A percentile compares a stretch with the other conserved stretches of the same genome.
Conservation (phyloP, 2,797 vertebrate genomes). For the Heterohyrax brucei region DNA sequence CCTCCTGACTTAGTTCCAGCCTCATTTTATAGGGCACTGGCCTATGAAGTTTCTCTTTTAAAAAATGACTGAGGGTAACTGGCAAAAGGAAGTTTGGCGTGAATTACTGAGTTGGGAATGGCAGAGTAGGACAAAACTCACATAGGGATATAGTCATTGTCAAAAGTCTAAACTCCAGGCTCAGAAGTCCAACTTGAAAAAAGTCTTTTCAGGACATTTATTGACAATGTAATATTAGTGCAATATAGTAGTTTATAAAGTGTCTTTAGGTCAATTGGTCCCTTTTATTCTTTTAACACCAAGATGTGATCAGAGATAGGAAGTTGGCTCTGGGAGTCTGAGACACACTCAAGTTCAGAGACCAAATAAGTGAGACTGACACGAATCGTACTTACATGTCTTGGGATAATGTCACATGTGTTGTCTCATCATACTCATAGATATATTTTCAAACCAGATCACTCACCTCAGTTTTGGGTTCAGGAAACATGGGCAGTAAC, state of each 20-base stretch:
- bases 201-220: not conserved
- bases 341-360: not conserved
- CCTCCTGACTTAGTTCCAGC: conserved; percentile 70
- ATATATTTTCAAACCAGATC: not conserved
- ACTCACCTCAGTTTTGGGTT: not conserved
- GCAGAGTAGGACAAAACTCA: conserved; percentile 17
- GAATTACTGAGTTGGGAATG: conserved; percentile 36
- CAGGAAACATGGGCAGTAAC: not conserved
- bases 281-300: not conserved
- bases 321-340: not conserved
- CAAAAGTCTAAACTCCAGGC: not conserved
- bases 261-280: not conserved
- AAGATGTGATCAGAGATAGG: not conserved
- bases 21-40: conserved; percentile 61
- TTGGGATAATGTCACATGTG: not conserved
- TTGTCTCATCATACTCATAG: not conserved
- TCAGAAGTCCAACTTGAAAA: not conserved
- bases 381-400: not conserved
- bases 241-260: not conserved
- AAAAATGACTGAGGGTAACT: conserved; percentile 62
- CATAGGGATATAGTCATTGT: not conserved
- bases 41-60: conserved; percentile 61
- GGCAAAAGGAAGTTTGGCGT: conserved; percentile 27
- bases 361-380: not conserved
- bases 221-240: not conserved